Conservation (phyloP, 2,797 vertebrate genomes). For the Rachycentron canadum region DNA sequence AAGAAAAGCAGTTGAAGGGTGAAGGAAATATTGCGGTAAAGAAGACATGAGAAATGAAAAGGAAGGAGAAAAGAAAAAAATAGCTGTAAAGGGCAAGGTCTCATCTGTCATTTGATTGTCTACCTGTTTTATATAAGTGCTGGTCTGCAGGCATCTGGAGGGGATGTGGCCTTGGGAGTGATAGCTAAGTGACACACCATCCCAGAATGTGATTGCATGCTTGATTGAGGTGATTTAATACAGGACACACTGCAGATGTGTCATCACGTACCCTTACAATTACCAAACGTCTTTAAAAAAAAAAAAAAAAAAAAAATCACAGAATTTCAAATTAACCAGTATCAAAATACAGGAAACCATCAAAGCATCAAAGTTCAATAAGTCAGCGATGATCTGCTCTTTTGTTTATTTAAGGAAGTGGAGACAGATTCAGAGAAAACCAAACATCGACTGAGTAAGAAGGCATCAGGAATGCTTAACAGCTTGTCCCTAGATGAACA, state of each 20-base stretch:
- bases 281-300: conserved; percentile 8
- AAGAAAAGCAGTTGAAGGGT: background rate
- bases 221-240: conserved; percentile 66
- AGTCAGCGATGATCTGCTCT: conserved; percentile 14
- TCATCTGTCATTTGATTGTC: conserved; percentile 52
- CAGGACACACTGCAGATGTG: conserved; percentile 39
- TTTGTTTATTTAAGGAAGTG: conserved; percentile 8
- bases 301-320: conserved; percentile 14
- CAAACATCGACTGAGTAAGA: conserved; percentile 13
- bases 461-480: conserved; percentile 25
- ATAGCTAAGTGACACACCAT: conserved; percentile 57
- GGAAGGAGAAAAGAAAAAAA: conserved; percentile 4
- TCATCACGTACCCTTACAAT: conserved; percentile 50
- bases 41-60: conserved; percentile 13
- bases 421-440: conserved; percentile 1
- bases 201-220: conserved; percentile 54
- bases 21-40: background rate
- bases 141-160: conserved; percentile 60
- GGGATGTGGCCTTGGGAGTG: conserved; percentile 58
- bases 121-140: conserved; percentile 61
- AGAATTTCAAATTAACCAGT: conserved; percentile 23
- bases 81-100: conserved; percentile 39
- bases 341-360: conserved; percentile 41
- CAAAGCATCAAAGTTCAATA: conserved; percentile 39
- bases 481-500: conserved; percentile 67